A percentile compares a stretch with the other conserved stretches of the same genome.
Evolutionary conservation across 2,888 invertebrate species (phyloP).

Genomic region (Ochropleura leucogaster): DNA sequence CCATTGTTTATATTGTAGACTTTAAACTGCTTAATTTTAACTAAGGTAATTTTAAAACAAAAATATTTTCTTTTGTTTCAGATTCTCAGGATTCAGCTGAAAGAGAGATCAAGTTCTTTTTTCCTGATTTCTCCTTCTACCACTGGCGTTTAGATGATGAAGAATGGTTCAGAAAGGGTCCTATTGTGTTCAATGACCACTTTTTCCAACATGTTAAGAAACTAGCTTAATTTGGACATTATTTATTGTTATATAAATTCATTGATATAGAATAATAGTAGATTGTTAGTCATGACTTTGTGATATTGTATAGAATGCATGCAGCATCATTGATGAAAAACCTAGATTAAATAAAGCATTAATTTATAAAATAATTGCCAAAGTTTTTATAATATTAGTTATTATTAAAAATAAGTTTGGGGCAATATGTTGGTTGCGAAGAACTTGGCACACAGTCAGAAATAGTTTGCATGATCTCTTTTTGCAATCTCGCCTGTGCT

Average conservation of each 20-base stretch:
- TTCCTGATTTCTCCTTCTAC: slow-evolving; percentile 94
- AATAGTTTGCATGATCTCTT: not conserved
- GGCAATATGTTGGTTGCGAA: not conserved
- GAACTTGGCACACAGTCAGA: slow-evolving; percentile 1
- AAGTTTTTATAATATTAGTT: not conserved
- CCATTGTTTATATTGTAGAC: not conserved
- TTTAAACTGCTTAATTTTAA: not conserved
- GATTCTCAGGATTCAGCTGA: slow-evolving; percentile 94
- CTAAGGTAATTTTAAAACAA: not conserved
- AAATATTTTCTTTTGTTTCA: slow-evolving; percentile 78
- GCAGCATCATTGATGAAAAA: not conserved
- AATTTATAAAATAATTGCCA: slow-evolving; percentile 27
- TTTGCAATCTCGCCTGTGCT: too few relatives aligned
- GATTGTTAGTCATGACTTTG: not conserved
- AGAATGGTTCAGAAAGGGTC: slow-evolving; percentile 84
- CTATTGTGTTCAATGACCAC: slow-evolving; percentile 88
- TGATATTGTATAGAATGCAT: slow-evolving; percentile 13
- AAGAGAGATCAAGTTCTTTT: slow-evolving; percentile 95
- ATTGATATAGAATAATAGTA: not conserved
- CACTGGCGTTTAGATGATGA: slow-evolving; percentile 92
- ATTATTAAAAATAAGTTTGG: slow-evolving; percentile 17
- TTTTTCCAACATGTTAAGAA: slow-evolving; percentile 90
- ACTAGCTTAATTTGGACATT: slow-evolving; percentile 66
- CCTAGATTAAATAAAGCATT: not conserved
- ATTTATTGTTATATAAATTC: not conserved